These are phyloP conservation scores for Ennomos quercinarius DNA, from an alignment of 2,888 invertebrate species.

Conservation along the genomic window DNA sequence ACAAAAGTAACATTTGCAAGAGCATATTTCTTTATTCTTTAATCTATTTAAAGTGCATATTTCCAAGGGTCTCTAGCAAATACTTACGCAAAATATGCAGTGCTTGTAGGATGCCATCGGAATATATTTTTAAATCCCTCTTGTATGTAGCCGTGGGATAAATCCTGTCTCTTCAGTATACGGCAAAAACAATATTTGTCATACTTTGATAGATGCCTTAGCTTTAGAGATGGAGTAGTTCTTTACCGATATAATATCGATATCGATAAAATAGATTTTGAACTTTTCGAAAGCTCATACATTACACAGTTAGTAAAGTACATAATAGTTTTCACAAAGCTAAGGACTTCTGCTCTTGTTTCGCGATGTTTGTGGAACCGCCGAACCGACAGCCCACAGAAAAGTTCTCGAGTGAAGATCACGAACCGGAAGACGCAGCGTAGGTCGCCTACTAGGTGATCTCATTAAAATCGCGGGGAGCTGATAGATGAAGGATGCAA, in stretches of 20 bases:
- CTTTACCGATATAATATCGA: conserved; percentile 26
- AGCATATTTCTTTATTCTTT: background rate
- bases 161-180: conserved; percentile 20
- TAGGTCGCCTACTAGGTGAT: no score
- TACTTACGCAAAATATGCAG: conserved; percentile 35
- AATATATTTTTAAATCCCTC: conserved; percentile 39
- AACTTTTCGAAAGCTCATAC: no score
- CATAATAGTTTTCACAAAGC: no score
- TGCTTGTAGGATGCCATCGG: conserved; percentile 17
- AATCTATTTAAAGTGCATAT: conserved; percentile 3
- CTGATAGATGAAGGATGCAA: no score
- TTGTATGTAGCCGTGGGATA: conserved; percentile 16
- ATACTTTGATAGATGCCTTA: conserved; percentile 74
- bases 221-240: conserved; percentile 49
- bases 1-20: background rate
- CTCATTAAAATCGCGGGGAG: no score
- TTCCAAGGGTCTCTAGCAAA: conserved; percentile 6
- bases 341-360: no score
- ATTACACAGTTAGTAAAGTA: no score
- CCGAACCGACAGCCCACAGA: no score
- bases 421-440: no score
- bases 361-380: no score
- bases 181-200: conserved; percentile 77
- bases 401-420: no score
- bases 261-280: background rate